Evolutionary conservation across 2,113 vertebrate species (phyloP).

Genomic region (Siniperca knerii): DNA sequence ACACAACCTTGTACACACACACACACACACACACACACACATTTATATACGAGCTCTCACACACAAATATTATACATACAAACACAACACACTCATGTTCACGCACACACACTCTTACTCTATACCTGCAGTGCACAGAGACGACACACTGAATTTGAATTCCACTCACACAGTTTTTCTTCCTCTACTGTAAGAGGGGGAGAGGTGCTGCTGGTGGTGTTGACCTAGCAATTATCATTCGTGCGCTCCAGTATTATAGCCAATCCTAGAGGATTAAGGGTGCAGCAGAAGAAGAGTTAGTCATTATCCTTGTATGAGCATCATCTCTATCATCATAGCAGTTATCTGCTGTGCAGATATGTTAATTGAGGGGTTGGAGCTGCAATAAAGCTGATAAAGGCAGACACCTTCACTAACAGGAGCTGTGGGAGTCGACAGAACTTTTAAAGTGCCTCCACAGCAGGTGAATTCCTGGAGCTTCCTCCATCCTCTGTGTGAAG

Average conservation of each 20-base stretch:
- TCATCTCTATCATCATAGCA: conserved; percentile 59
- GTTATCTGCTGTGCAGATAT: conserved; percentile 44
- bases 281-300: conserved; percentile 57
- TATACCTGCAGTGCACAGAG: conserved; percentile 12
- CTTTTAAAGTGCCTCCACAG: conserved; percentile 14
- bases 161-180: conserved; percentile 34
- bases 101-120: not conserved
- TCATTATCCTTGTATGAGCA: conserved; percentile 45
- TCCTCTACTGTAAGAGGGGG: conserved; percentile 33
- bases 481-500: not conserved
- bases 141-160: conserved; percentile 37
- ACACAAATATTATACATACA: not conserved
- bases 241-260: conserved; percentile 44
- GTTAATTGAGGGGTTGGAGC: conserved; percentile 38
- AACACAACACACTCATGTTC: not conserved
- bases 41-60: not conserved
- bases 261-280: conserved; percentile 54
- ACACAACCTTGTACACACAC: not conserved
- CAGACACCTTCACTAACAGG: conserved; percentile 18
- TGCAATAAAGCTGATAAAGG: not conserved
- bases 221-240: conserved; percentile 63
- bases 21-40: not conserved
- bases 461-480: conserved; percentile 20
- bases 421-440: not conserved
- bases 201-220: conserved; percentile 22